Evolutionary conservation across 2,797 vertebrate species (phyloP), one percentile per base, ranked within the genome.

Genomic region (Spheniscus humboldti): DNA sequence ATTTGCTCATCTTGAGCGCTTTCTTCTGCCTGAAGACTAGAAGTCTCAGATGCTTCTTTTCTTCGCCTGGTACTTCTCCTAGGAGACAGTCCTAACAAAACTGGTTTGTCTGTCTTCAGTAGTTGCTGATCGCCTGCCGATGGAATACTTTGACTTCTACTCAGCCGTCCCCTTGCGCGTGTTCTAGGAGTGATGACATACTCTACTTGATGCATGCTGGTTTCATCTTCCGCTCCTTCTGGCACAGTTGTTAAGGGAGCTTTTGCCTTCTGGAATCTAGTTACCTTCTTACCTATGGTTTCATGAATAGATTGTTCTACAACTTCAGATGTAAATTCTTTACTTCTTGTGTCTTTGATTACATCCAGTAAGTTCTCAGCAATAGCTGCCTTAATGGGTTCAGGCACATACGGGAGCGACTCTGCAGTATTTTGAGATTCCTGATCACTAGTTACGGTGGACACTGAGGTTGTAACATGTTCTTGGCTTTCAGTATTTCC

Each of bases 261-360:
- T 87, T 92, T 97, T 45, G 83, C 62, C n/a, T 89, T 96, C 24
- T 87, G 93, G 18, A 97, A 88, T 89, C 73, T 72, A 37, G 88
- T 86, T 63, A 93, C 90, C 48, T 97, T 98, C 84, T 94, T 96
- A 74, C 80, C 96, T 93, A 93, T 94, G 25, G 84, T 97, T 96
- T 96, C 97, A 30, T 96, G 92, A 95, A 97, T 39, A 62, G 97
- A 95, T 19, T 97, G 96, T 76, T 97, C 97, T 75, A 96, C 67
- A 72, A 88, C 75, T 62, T 98, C 98, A 56, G 95, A 94, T 80
- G 97, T 86, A 90, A 97, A 92, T 87, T 98, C 98, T 96, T 98
- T 98, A 97, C 94, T 98, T 97, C 97, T 97, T 16, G 98, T 98
- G 81, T 98, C 98, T 95, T 98, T 98, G 84, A 98, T 97, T 77